These are phyloP conservation scores for Onthophagus sagittarius DNA, from an alignment of 2,888 invertebrate species.

Conservation along the genomic window DNA sequence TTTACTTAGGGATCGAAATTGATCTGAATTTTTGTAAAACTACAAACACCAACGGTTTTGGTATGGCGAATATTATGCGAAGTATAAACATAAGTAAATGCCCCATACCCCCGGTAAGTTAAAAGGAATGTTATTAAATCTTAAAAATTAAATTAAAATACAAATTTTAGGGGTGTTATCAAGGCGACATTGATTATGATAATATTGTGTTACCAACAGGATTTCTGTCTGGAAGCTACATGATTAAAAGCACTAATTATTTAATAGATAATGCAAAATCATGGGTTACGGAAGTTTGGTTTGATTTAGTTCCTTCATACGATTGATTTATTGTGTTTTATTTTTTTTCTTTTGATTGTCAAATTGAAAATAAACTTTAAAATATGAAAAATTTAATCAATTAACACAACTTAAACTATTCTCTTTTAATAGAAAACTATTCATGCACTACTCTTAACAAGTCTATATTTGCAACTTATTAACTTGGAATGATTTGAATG, in stretches of 20 bases:
- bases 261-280: not conserved
- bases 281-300: not conserved
- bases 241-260: not conserved
- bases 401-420: too few species aligned
- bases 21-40: not conserved
- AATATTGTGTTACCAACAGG: not conserved
- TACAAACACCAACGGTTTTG: not conserved
- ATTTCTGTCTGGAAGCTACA: not conserved
- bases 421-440: too few species aligned
- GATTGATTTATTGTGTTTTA: not conserved
- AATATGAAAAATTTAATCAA: too few species aligned
- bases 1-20: not conserved
- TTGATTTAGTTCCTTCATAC: not conserved
- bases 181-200: not conserved
- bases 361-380: too few species aligned
- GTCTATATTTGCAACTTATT: too few species aligned
- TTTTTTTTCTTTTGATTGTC: not conserved
- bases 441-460: too few species aligned
- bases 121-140: too few species aligned
- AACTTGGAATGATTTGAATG: too few species aligned
- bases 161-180: not conserved
- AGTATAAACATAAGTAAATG: not conserved
- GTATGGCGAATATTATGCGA: not conserved
- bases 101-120: not conserved
- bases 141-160: not conserved